These are phyloP conservation scores for Corythaixoides concolor DNA, from an alignment of 2,113 vertebrate species.

Conservation along the genomic window DNA sequence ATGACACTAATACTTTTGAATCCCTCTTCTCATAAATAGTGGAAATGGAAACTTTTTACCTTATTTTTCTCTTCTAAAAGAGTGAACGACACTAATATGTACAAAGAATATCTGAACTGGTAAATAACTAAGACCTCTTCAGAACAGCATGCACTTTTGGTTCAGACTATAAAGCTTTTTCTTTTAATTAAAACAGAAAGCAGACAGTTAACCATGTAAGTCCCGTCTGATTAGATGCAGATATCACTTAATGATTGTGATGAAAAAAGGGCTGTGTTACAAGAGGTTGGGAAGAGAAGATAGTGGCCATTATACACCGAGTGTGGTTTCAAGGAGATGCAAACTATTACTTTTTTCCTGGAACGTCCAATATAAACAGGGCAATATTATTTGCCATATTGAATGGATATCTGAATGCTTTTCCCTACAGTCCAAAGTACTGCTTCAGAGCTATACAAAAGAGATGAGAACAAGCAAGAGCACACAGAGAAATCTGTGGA, in stretches of 20 bases:
- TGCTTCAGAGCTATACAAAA: neutral
- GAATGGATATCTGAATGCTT: neutral
- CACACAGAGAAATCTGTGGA: neutral
- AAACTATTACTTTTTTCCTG: neutral
- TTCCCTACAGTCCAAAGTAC: neutral
- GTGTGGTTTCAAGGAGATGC: neutral
- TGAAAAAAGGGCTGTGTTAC: neutral
- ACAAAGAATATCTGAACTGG: neutral
- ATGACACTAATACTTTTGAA: constrained; percentile 8
- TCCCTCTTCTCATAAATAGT: constrained; percentile 35
- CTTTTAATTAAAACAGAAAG: neutral
- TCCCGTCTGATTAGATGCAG: neutral
- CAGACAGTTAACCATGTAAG: neutral
- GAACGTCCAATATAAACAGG: neutral
- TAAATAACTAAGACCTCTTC: neutral
- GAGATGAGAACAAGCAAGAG: neutral
- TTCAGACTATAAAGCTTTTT: neutral
- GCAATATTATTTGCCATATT: neutral
- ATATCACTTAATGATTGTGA: neutral
- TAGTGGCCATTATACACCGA: neutral
- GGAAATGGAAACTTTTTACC: constrained; percentile 8
- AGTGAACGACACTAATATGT: neutral
- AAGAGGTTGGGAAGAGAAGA: neutral
- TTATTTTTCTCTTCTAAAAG: constrained; percentile 18
- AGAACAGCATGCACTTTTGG: neutral